Base-by-base conservation (phyloP, 2,113 vertebrate species). In the Raphicerus campestris region DNA sequence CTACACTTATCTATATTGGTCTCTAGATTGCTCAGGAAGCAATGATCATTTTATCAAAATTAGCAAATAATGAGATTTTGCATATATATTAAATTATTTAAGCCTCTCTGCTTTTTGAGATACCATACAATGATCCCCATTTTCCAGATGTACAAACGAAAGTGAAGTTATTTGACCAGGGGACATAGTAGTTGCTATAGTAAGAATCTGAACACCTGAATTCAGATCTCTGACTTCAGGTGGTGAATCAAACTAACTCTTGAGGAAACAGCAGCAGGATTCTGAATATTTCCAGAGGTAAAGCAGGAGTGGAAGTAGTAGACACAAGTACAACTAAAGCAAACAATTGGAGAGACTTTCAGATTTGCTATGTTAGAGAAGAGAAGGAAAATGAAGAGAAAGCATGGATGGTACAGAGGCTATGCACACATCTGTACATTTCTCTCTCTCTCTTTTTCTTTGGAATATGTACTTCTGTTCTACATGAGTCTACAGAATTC, bases 31-130 rank as follows among this genome's bases (percentile, higher is more conserved):
- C 30, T 11, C 6, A 87, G 60, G 26, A 75, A 26, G 61, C 1
- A 20, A 6, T 56, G 49, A 82, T 73, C 49, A 53, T 87, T 55
- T 93, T 93, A 85, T 91, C 16, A 42, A 92, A 58, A 92, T 91
- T 61, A 80, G 8, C 7, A 30, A 78, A 63, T 56, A 85, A 45
- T 87, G 45, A 47, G 5, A 93, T 82, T 89, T 91, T 89, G 16
- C 7, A 47, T 84, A 51, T 17, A 49, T 17, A 35, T 86, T n/a
- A n/a, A 5, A 1, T 78, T 28, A 56, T 49, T 92, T 84, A 73
- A 63, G 15, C 56, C 15, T 51, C 45, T 56, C 30, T 22, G 35
- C 6, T 39, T 56, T 91, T 42, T 93, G 9, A 75, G 7, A 60
- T 5, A 26, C 19, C 53, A 22, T 45, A n/a, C 20, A 47, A 51